Percentiles rank a stretch among this genome's conserved stretches.
These are phyloP conservation scores for Melanotaenia boesemani DNA, from an alignment of 2,797 vertebrate species.

Conservation along the genomic window DNA sequence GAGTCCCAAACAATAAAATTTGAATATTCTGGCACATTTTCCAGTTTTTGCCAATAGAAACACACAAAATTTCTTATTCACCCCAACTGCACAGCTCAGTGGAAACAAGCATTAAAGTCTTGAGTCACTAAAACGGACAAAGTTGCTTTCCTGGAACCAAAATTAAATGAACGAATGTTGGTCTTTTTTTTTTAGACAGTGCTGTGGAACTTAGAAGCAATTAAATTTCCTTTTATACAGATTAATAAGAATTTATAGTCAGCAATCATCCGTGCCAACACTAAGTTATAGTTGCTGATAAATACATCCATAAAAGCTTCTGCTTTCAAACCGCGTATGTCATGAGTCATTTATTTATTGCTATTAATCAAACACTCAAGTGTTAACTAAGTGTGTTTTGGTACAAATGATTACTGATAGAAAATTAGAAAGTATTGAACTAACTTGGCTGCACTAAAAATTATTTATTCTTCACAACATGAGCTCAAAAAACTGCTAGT, in stretches of 20 bases:
- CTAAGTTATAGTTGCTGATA: neutral
- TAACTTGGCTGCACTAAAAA: neutral
- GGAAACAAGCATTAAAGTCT: no score
- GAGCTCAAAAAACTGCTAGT: neutral
- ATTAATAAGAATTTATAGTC: neutral
- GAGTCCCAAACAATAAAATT: no score
- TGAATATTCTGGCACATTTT: no score
- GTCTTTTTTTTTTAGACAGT: neutral
- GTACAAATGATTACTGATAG: neutral
- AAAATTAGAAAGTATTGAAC: neutral
- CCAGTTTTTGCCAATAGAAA: no score
- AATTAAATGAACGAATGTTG: neutral
- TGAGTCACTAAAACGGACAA: neutral
- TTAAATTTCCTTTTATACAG: neutral
- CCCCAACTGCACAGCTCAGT: no score
- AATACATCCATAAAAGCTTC: neutral
- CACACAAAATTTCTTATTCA: no score
- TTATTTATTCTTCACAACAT: neutral
- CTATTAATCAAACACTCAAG: neutral
- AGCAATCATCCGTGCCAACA: neutral
- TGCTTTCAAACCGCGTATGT: neutral
- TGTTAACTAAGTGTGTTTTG: neutral
- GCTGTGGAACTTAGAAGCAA: neutral
- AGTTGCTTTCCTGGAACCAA: no score
- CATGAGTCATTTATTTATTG: neutral